Evolutionary conservation across 1,140 invertebrate genomes (phyloP).

Genomic region (Aphelinus atriplicis): DNA sequence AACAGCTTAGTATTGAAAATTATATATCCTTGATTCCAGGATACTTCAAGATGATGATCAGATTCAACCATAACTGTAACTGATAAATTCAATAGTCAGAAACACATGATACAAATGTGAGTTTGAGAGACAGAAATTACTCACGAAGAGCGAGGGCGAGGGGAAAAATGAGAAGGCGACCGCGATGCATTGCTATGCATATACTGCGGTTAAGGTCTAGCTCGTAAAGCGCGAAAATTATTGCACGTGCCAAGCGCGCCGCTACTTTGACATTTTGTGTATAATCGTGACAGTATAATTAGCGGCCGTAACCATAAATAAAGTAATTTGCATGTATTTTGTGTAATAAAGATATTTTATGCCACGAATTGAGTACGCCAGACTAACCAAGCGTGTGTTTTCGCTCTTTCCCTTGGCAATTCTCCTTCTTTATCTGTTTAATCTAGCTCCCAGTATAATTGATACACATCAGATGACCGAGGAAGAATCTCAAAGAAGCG

Average conservation of each 20-base stretch:
- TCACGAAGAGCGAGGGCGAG: too few species aligned
- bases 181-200: too few species aligned
- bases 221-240: conserved; percentile 57
- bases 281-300: conserved; percentile 59
- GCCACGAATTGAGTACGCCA: conserved; percentile 13
- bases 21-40: too few species aligned
- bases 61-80: too few species aligned
- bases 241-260: conserved; percentile 42
- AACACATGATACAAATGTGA: too few species aligned
- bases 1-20: too few species aligned
- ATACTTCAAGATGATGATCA: too few species aligned
- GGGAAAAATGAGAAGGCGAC: too few species aligned
- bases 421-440: too few species aligned
- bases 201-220: not conserved
- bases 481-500: too few species aligned
- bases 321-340: conserved; percentile 62
- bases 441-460: conserved; percentile 41
- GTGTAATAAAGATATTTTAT: conserved; percentile 62
- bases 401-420: not conserved
- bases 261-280: conserved; percentile 60
- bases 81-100: too few species aligned
- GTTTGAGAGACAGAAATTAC: too few species aligned
- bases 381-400: conserved; percentile 43
- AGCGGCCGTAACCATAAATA: conserved; percentile 61
- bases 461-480: conserved; percentile 31